Percentiles rank a stretch among this genome's conserved stretches.
phyloP scores from a whole-genome alignment of 2,888 invertebrate genomes.

The Himalopsyche kuldschensis region DNA sequence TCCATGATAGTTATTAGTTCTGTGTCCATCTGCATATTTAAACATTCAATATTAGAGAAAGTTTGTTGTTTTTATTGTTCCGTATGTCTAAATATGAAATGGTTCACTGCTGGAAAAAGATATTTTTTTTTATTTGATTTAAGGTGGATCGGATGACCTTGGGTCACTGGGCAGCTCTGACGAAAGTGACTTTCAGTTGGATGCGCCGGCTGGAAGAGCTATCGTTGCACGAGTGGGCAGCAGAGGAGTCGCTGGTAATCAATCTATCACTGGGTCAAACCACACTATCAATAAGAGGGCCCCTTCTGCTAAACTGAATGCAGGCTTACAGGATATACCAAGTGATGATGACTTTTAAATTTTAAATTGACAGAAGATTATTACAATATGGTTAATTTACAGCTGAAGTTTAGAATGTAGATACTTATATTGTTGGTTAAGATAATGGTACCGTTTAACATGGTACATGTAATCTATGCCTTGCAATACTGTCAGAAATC shows the following conservation, averaged over 20 bases:
- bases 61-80: not conserved
- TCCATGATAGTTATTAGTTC: not conserved
- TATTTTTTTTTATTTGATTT: not conserved
- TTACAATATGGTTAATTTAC: not conserved
- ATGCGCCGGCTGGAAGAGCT: slow-evolving; percentile 40
- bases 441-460: too few species aligned
- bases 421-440: too few species aligned
- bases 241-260: not conserved
- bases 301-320: slow-evolving; percentile 33
- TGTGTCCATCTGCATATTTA: not conserved
- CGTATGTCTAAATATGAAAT: not conserved
- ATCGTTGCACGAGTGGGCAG: not conserved
- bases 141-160: slow-evolving; percentile 43
- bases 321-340: slow-evolving; percentile 43
- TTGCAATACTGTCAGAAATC: too few species aligned
- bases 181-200: slow-evolving; percentile 53
- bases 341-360: slow-evolving; percentile 58
- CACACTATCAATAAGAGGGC: slow-evolving; percentile 36
- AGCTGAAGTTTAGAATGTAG: too few species aligned
- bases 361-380: not conserved
- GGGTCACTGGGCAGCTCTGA: slow-evolving; percentile 53
- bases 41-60: not conserved
- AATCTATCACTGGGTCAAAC: slow-evolving; percentile 30
- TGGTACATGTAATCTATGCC: too few species aligned
- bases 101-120: too few species aligned